phyloP scores from a whole-genome alignment of 2,888 invertebrate species.

The Hesperia comma region DNA sequence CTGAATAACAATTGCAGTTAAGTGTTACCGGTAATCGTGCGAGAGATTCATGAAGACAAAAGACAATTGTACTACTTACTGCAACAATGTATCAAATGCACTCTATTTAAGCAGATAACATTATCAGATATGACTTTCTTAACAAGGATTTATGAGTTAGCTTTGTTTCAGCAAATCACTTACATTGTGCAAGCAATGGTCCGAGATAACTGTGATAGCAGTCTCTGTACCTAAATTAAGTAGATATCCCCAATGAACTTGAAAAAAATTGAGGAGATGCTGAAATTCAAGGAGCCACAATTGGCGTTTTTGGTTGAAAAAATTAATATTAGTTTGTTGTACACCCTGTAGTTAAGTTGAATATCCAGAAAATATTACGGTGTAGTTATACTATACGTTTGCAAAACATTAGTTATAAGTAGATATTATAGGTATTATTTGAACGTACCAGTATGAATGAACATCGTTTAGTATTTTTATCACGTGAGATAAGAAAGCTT shows the following conservation, averaged over 20 bases:
- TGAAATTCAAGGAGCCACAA: too few species aligned
- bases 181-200: neutral
- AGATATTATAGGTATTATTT: neutral
- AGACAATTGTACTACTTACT: neutral
- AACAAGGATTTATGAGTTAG: slow-evolving; percentile 6
- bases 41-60: too few species aligned
- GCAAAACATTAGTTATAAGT: too few species aligned
- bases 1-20: too few species aligned
- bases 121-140: neutral
- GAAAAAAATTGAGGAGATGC: too few species aligned
- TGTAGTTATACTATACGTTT: neutral
- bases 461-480: neutral
- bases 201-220: neutral
- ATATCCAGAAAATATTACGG: neutral
- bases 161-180: slow-evolving; percentile 2
- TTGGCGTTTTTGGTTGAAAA: too few species aligned
- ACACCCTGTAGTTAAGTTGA: too few species aligned
- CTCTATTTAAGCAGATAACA: neutral
- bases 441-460: neutral
- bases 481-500: slow-evolving; percentile 2
- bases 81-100: slow-evolving; percentile 8
- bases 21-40: too few species aligned
- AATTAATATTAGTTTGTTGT: too few species aligned
- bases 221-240: neutral
- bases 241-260: too few species aligned